phyloP scores from a whole-genome alignment of 1,140 invertebrate genomes.

The Latrodectus geometricus region DNA sequence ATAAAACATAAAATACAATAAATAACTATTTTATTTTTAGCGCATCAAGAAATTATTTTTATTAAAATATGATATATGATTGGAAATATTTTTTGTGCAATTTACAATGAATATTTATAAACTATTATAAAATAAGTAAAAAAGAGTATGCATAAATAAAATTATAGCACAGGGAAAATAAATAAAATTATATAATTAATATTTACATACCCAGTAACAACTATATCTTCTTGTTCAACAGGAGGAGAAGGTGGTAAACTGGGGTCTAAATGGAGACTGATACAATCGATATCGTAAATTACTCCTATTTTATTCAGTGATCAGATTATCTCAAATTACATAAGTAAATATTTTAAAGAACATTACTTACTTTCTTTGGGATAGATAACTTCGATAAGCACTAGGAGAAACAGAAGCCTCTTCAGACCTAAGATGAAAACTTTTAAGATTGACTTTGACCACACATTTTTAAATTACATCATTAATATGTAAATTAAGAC shows the following conservation, averaged over 20 bases:
- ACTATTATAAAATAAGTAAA: not conserved
- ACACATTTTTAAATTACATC: too few species aligned
- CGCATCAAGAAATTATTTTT: too few species aligned
- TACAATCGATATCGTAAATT: not conserved
- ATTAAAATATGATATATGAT: too few species aligned
- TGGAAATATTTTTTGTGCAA: too few species aligned
- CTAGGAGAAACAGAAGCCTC: constrained; percentile 60
- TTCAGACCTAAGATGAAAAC: not conserved
- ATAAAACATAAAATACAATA: too few species aligned
- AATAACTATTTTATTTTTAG: too few species aligned
- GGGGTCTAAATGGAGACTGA: constrained; percentile 68
- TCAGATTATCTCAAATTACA: too few species aligned
- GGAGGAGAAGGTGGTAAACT: constrained; percentile 75
- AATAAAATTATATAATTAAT: not conserved
- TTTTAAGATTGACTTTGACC: too few species aligned
- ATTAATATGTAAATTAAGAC: too few species aligned
- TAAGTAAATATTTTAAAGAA: too few species aligned
- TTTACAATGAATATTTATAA: too few species aligned
- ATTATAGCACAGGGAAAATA: not conserved
- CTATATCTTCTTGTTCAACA: constrained; percentile 69
- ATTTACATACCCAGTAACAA: constrained; percentile 55
- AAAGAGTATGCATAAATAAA: not conserved
- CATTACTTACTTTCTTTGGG: constrained; percentile 48
- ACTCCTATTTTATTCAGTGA: too few species aligned
- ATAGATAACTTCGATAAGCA: constrained; percentile 57